A percentile compares a stretch with the other conserved stretches of the same genome.
Conservation (phyloP, 2,888 invertebrate genomes). For the Frankliniella intonsa region DNA sequence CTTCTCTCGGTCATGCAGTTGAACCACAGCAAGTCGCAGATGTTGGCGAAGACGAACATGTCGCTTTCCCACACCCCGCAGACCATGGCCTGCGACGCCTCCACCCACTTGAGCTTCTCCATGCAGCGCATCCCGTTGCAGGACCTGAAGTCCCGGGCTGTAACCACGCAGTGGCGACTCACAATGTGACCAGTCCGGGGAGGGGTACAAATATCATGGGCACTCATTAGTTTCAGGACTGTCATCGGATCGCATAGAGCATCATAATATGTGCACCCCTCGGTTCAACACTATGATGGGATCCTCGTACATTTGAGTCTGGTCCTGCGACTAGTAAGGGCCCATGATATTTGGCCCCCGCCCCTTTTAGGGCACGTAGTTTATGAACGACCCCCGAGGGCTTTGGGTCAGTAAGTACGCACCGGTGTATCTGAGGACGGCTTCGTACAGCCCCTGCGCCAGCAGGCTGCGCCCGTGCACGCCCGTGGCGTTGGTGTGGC, state of each 20-base stretch:
- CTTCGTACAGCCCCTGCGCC: slow-evolving; percentile 7
- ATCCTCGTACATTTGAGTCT: no score
- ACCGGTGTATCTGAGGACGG: neutral
- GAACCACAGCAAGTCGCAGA: slow-evolving; percentile 23
- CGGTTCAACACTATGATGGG: no score
- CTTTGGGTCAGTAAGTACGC: neutral
- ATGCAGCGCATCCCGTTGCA: neutral
- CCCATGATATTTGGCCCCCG: no score
- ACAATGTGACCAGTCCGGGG: neutral
- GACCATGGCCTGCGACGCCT: neutral
- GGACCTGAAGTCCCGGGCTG: neutral
- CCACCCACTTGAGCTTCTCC: slow-evolving; percentile 1
- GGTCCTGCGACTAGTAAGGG: no score
- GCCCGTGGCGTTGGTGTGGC: neutral
- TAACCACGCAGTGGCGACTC: neutral
- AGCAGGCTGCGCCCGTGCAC: slow-evolving; percentile 2
- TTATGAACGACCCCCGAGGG: neutral
- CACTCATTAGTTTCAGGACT: no score
- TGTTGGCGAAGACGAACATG: slow-evolving; percentile 14
- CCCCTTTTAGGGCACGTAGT: no score
- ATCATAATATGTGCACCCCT: no score
- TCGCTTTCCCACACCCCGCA: slow-evolving; percentile 3
- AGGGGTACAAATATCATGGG: no score
- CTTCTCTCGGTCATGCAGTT: neutral
- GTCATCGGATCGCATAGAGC: no score